Evolutionary conservation across 2,797 vertebrate species (phyloP).

Genomic region (Clarias laeviceps): DNA sequence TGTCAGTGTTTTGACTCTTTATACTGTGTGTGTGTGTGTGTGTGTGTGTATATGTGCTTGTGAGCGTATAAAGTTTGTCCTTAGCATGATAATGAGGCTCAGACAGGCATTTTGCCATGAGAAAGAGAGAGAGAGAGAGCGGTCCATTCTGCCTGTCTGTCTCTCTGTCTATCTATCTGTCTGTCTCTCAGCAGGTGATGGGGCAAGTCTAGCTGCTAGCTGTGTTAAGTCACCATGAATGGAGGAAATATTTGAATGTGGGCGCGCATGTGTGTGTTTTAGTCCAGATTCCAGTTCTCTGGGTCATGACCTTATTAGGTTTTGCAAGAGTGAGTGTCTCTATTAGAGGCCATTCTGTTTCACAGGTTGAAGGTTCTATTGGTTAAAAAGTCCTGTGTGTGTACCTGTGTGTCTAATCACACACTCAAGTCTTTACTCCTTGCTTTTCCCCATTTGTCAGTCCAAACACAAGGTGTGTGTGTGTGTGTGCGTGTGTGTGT

Average conservation of each 20-base stretch:
- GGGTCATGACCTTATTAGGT: background rate
- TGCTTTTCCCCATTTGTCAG: too few relatives aligned
- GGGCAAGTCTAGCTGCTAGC: background rate
- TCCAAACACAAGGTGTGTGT: background rate
- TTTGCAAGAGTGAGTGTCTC: background rate
- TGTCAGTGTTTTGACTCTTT: background rate
- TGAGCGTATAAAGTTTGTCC: background rate
- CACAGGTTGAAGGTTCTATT: background rate
- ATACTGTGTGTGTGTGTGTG: constrained; percentile 19
- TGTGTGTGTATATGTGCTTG: background rate
- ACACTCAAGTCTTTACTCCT: too few relatives aligned
- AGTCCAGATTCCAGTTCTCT: background rate
- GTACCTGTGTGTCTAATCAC: background rate
- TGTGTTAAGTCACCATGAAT: background rate
- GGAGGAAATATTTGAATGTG: background rate
- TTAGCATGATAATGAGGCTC: constrained; percentile 64
- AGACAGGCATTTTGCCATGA: constrained; percentile 28
- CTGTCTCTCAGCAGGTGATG: constrained; percentile 49
- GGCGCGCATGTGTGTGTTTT: background rate
- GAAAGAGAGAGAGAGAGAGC: background rate
- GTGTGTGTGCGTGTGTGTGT: background rate
- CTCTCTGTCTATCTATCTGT: background rate
- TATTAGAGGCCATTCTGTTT: background rate
- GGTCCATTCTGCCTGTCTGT: constrained; percentile 60
- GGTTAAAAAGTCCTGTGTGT: background rate